Percentiles rank a stretch among this genome's conserved stretches.
Evolutionary conservation across 2,113 vertebrate genomes (phyloP).

Genomic region (Chiloscyllium plagiosum): DNA sequence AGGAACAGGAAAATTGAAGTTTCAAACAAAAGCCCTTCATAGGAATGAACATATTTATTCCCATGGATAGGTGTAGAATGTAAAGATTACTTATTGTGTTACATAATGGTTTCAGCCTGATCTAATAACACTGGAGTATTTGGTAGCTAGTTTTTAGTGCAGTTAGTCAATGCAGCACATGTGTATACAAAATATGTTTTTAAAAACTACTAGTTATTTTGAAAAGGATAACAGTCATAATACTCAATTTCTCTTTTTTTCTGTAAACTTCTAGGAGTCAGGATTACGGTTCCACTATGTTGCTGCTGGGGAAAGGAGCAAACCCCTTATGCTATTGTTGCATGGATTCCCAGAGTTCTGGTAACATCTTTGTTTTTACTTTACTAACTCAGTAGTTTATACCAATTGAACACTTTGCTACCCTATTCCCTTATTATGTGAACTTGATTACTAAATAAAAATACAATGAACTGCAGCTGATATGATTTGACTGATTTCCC

Average conservation of each 20-base stretch:
- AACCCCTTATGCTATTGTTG: constrained; percentile 89
- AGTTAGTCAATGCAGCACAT: neutral
- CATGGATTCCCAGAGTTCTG: constrained; percentile 98
- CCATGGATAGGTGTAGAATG: neutral
- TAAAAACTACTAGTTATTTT: neutral
- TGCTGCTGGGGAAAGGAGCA: constrained; percentile 88
- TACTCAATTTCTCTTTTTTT: constrained; percentile 28
- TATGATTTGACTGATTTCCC: neutral
- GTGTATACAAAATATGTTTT: neutral
- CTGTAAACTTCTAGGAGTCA: constrained; percentile 70
- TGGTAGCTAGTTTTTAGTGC: neutral
- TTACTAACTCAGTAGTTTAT: neutral
- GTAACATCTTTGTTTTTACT: constrained; percentile 55
- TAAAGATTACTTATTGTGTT: constrained; percentile 3
- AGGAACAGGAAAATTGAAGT: too few species aligned
- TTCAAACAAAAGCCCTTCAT: too few species aligned
- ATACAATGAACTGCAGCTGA: neutral
- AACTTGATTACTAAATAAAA: too few species aligned
- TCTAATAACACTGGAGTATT: neutral
- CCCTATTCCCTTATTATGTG: neutral
- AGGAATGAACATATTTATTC: too few species aligned
- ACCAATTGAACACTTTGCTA: neutral
- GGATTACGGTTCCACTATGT: constrained; percentile 95
- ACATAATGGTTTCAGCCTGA: neutral
- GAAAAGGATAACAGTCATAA: neutral